Conservation (phyloP, 1,140 invertebrate species). For the Heliothis subflexa region DNA sequence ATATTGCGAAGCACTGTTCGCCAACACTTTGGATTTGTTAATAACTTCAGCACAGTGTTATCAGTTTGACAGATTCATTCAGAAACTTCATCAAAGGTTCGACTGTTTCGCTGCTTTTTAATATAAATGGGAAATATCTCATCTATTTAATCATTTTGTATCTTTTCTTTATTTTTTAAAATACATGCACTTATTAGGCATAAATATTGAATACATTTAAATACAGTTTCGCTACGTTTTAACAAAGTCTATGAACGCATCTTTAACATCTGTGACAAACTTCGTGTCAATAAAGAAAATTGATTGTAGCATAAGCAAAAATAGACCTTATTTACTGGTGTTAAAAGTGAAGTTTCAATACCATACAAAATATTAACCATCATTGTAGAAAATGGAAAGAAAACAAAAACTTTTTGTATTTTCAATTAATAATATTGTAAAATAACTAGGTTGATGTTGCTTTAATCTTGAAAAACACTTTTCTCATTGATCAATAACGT, state of each 20-base stretch:
- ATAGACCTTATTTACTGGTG: background rate
- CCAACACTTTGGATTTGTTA: conserved; percentile 63
- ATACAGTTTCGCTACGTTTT: too few species aligned
- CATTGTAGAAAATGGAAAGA: too few species aligned
- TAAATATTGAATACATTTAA: too few species aligned
- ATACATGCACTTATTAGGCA: too few species aligned
- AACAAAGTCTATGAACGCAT: background rate
- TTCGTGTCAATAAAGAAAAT: background rate
- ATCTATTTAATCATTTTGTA: background rate
- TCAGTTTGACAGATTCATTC: conserved; percentile 51
- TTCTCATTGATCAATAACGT: too few species aligned
- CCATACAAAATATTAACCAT: too few species aligned
- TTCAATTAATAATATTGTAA: too few species aligned
- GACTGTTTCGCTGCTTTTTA: background rate
- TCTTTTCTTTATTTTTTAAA: too few species aligned
- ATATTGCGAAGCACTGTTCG: conserved; percentile 80
- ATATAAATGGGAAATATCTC: background rate
- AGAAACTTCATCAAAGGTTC: conserved; percentile 15
- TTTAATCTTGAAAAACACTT: too few species aligned
- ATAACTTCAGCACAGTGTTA: conserved; percentile 52
- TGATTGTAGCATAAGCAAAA: background rate
- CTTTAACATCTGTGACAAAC: background rate
- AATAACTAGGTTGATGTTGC: too few species aligned
- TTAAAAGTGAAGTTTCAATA: background rate
- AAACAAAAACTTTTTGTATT: too few species aligned